phyloP scores from a whole-genome alignment of 2,888 invertebrate genomes.

The Hemithea aestivaria region DNA sequence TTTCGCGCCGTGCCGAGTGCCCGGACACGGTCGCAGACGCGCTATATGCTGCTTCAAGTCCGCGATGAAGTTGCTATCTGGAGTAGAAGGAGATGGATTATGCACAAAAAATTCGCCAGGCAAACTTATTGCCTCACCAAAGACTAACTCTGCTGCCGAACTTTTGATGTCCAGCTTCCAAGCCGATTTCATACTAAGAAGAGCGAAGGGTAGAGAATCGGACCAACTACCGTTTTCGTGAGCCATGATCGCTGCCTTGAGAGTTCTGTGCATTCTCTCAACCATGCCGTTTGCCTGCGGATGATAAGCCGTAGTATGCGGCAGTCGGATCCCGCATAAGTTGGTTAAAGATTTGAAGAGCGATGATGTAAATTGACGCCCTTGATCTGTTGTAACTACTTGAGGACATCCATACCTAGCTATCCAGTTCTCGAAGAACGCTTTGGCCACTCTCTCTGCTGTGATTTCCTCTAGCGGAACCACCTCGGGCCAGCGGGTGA shows the following conservation, averaged over 20 bases:
- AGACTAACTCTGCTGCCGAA: conserved; percentile 8
- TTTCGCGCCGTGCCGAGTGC: conserved; percentile 1
- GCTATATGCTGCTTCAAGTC: conserved; percentile 7
- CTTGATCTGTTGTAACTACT: conserved; percentile 1
- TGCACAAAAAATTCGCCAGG: conserved; percentile 30
- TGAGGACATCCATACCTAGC: background rate
- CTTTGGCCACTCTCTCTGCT: too few species aligned
- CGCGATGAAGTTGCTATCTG: conserved; percentile 3
- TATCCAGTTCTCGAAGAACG: conserved; percentile 3
- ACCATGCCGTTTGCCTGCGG: too few species aligned
- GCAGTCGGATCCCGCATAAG: background rate
- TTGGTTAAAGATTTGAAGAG: conserved; percentile 2
- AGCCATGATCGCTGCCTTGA: conserved; percentile 4
- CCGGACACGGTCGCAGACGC: conserved; percentile 9
- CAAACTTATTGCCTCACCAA: conserved; percentile 16
- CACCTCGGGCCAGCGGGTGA: conserved; percentile 23
- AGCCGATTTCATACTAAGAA: conserved; percentile 1
- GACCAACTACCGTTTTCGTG: background rate
- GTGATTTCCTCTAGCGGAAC: background rate
- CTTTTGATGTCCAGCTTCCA: conserved; percentile 3
- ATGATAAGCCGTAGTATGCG: conserved; percentile 1
- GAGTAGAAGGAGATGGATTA: background rate
- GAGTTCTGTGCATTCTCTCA: background rate
- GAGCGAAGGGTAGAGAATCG: too few species aligned
- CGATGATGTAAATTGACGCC: background rate